phyloP scores from a whole-genome alignment of 2,113 vertebrate species.

The Onychostruthus taczanowskii region DNA sequence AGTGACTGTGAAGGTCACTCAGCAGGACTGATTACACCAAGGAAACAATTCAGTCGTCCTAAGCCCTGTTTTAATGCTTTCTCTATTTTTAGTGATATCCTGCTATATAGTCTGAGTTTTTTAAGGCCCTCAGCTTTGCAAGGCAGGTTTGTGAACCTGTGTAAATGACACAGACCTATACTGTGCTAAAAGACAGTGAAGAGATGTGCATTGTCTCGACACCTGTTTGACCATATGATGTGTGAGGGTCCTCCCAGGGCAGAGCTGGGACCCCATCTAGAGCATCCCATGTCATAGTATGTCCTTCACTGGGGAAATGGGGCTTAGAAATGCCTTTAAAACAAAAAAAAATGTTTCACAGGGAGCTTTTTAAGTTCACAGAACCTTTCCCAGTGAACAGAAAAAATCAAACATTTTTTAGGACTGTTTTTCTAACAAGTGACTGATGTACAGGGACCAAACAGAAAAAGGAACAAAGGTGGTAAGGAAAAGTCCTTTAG shows the following conservation, averaged over 20 bases:
- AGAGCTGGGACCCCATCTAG: not conserved
- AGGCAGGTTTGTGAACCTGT: not conserved
- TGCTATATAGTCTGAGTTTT: not conserved
- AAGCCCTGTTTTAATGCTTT: not conserved
- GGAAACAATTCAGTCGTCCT: not conserved
- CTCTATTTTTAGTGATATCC: not conserved
- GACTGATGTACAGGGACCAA: not conserved
- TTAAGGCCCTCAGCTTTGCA: not conserved
- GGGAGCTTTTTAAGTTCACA: not conserved
- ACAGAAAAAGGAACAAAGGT: not conserved
- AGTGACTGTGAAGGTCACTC: not conserved
- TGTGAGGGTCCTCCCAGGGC: not conserved
- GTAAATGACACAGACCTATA: accelerated
- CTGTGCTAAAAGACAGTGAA: not conserved
- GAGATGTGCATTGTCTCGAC: accelerated
- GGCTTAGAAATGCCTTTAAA: not conserved
- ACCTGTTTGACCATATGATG: not conserved
- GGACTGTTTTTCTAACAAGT: not conserved
- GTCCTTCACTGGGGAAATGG: not conserved
- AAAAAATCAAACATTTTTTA: not conserved
- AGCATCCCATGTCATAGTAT: accelerated
- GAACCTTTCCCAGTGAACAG: not conserved
- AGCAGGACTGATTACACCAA: not conserved
- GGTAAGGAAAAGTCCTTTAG: not conserved
- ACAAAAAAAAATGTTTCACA: not conserved